Conservation (phyloP, 1,140 invertebrate species). For the Hypsibius dujardini region DNA sequence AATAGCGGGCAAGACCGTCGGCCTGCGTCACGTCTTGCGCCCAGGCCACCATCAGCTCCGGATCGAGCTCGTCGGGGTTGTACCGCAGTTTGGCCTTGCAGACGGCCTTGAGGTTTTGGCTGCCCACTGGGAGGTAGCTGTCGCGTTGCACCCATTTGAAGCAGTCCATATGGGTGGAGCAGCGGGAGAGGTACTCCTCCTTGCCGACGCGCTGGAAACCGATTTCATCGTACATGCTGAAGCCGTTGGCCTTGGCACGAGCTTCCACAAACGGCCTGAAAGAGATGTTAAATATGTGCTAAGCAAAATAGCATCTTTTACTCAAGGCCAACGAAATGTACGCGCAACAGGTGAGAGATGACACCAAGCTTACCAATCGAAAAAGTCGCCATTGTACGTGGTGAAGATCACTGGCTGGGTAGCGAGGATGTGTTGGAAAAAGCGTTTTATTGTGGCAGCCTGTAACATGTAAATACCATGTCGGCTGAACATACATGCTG, state of each 20-base stretch:
- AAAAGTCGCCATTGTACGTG: slow-evolving; percentile 96
- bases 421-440: slow-evolving; percentile 90
- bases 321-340: no score
- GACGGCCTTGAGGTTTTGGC: slow-evolving; percentile 93
- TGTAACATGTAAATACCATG: slow-evolving; percentile 1
- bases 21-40: slow-evolving; percentile 87
- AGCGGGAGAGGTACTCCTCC: slow-evolving; percentile 64
- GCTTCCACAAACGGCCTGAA: slow-evolving; percentile 73
- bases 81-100: slow-evolving; percentile 69
- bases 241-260: slow-evolving; percentile 61
- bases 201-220: slow-evolving; percentile 66
- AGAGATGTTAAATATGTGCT: background rate
- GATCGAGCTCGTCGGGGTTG: slow-evolving; percentile 92
- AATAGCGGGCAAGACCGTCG: slow-evolving; percentile 83
- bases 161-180: slow-evolving; percentile 92
- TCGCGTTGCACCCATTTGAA: slow-evolving; percentile 93
- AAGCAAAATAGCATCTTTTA: no score
- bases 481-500: background rate
- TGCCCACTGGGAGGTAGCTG: slow-evolving; percentile 88
- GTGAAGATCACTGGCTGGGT: slow-evolving; percentile 90
- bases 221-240: slow-evolving; percentile 82
- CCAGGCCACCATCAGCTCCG: slow-evolving; percentile 93
- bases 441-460: slow-evolving; percentile 56
- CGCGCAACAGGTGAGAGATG: no score
- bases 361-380: slow-evolving; percentile 57